These are phyloP conservation scores for Saccopteryx bilineata DNA, from an alignment of 2,113 vertebrate species.

Conservation along the genomic window DNA sequence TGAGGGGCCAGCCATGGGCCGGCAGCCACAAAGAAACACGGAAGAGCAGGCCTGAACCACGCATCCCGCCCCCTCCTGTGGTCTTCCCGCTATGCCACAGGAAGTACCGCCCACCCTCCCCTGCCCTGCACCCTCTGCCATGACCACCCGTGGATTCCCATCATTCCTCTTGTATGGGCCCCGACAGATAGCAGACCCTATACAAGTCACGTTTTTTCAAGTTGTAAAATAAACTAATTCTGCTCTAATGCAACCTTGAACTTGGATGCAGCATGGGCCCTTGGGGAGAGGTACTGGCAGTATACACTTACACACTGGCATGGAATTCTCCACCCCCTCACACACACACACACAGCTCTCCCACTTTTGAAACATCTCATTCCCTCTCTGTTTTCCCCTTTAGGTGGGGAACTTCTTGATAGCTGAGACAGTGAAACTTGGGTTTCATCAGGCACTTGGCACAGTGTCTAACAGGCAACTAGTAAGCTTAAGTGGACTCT, in stretches of 20 bases:
- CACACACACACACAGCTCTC: background rate
- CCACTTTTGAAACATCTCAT: background rate
- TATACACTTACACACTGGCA: too few relatives aligned
- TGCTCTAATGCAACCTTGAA: too few relatives aligned
- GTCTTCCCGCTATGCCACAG: background rate
- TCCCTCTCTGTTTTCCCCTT: background rate
- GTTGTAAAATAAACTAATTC: background rate
- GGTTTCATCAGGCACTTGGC: background rate
- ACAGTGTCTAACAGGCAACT: background rate
- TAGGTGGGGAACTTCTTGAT: background rate
- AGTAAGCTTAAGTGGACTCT: background rate
- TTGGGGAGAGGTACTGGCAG: background rate
- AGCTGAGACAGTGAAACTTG: background rate
- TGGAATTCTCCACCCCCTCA: background rate
- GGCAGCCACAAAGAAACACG: background rate
- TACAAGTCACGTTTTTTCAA: background rate
- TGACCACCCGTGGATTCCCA: background rate
- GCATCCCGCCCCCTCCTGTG: accelerated
- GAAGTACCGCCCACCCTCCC: background rate
- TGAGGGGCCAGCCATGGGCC: accelerated
- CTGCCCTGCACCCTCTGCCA: accelerated
- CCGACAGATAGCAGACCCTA: background rate
- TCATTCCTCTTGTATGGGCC: background rate
- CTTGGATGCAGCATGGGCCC: background rate
- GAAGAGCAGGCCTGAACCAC: accelerated